These are phyloP conservation scores for Sarcophaga bullata DNA, from an alignment of 1,140 invertebrate genomes.

Conservation along the genomic window DNA sequence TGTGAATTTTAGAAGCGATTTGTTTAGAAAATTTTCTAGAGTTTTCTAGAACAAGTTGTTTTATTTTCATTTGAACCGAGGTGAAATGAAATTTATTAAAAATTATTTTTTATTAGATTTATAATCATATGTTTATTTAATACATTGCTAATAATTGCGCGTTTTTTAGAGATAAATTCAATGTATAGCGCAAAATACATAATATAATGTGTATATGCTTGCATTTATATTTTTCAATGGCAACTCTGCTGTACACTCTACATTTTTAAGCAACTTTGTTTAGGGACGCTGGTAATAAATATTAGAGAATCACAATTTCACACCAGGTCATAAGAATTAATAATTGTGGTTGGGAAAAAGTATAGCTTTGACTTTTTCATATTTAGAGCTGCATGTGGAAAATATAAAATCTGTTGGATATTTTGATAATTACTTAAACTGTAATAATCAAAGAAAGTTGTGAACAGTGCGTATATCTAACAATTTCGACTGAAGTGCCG, in stretches of 20 bases:
- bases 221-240: too few relatives aligned
- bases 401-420: background rate
- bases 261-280: background rate
- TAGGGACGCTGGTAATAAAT: constrained; percentile 32
- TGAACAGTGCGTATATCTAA: constrained; percentile 4
- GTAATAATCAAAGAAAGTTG: background rate
- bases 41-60: too few relatives aligned
- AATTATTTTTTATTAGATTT: too few relatives aligned
- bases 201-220: too few relatives aligned
- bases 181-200: too few relatives aligned
- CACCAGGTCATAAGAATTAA: constrained; percentile 19
- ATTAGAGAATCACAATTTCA: constrained; percentile 24
- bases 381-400: background rate
- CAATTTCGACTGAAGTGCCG: constrained; percentile 18
- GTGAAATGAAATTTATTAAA: too few relatives aligned
- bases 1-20: too few relatives aligned
- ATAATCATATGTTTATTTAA: too few relatives aligned
- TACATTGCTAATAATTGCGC: too few relatives aligned
- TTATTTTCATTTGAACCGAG: too few relatives aligned
- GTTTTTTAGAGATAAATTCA: too few relatives aligned
- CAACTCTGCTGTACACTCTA: background rate
- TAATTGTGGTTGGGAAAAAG: constrained; percentile 14
- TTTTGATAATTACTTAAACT: background rate
- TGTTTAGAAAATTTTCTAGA: too few relatives aligned
- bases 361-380: background rate